A percentile compares a stretch with the other conserved stretches of the same genome.
These are phyloP conservation scores for Conops quadrifasciatus DNA, from an alignment of 2,888 invertebrate species.

Conservation along the genomic window DNA sequence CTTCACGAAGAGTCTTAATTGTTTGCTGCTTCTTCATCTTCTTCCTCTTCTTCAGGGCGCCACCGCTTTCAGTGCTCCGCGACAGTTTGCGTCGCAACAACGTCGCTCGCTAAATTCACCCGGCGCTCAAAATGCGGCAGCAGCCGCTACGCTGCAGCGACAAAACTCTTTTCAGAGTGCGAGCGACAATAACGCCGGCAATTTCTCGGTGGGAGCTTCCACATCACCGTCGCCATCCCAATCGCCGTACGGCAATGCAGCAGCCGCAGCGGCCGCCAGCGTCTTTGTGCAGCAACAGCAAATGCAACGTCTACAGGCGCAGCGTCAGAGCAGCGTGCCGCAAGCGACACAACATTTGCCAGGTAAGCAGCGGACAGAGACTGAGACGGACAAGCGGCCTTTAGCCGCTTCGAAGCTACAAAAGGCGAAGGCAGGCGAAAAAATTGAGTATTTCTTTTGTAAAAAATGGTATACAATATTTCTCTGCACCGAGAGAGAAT, in stretches of 20 bases:
- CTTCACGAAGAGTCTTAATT: conserved; percentile 1
- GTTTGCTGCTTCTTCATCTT: conserved; percentile 18
- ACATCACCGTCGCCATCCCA: conserved; percentile 58
- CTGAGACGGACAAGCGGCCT: no score
- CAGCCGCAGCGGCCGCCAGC: conserved; percentile 47
- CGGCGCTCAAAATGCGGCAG: conserved; percentile 44
- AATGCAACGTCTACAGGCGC: conserved; percentile 60
- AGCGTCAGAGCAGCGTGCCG: conserved; percentile 63
- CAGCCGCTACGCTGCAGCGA: conserved; percentile 57
- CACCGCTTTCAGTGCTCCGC: conserved; percentile 57
- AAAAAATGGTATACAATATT: no score
- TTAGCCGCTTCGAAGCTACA: no score
- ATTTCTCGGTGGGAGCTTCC: conserved; percentile 53
- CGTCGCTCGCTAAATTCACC: conserved; percentile 64
- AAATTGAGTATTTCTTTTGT: no score
- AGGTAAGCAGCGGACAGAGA: conserved; percentile 52
- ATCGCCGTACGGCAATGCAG: conserved; percentile 59
- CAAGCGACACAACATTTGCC: conserved; percentile 65
- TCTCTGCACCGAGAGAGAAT: no score
- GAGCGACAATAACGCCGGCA: conserved; percentile 45
- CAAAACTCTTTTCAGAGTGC: conserved; percentile 62
- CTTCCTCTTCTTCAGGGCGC: conserved; percentile 50
- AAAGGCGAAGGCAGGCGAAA: no score
- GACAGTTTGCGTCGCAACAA: conserved; percentile 59
- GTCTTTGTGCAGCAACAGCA: conserved; percentile 61